Conservation (phyloP, 2,797 vertebrate species). For the Cuculus canorus region DNA sequence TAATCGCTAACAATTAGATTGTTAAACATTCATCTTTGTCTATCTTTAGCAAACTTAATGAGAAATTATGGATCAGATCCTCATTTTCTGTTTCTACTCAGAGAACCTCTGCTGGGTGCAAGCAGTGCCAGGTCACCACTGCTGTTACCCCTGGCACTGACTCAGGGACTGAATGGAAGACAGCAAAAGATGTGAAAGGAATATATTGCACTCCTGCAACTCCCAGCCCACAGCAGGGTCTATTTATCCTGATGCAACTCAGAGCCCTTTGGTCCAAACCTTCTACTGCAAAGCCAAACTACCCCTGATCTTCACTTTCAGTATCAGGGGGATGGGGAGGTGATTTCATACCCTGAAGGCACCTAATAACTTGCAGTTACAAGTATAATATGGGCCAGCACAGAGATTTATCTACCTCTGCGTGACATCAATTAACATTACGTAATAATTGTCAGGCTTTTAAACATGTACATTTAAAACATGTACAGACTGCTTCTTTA, state of each 20-base stretch:
- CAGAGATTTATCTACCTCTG: not conserved
- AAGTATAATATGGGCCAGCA: not conserved
- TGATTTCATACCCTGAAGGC: not conserved
- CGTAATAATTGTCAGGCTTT: not conserved
- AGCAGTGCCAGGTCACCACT: too few species aligned
- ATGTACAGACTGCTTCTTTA: not conserved
- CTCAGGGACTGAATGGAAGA: not conserved
- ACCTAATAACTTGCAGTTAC: not conserved
- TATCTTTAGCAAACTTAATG: constrained; percentile 50
- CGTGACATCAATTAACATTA: not conserved
- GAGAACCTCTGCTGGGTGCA: too few species aligned
- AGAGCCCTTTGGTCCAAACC: not conserved
- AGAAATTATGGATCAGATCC: constrained; percentile 33
- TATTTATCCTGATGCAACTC: not conserved
- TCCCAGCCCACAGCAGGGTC: not conserved
- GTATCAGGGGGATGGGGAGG: not conserved
- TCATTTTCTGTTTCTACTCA: not conserved
- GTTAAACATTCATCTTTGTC: constrained; percentile 41
- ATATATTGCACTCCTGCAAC: not conserved
- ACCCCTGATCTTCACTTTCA: not conserved
- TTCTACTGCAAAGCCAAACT: not conserved
- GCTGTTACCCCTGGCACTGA: not conserved
- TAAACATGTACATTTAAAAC: not conserved
- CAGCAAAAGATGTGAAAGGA: not conserved
- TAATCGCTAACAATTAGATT: constrained; percentile 35